Percentiles rank a stretch among this genome's conserved stretches.
Conservation (phyloP, 2,888 invertebrate species). For the Pantelozetes paolii region DNA sequence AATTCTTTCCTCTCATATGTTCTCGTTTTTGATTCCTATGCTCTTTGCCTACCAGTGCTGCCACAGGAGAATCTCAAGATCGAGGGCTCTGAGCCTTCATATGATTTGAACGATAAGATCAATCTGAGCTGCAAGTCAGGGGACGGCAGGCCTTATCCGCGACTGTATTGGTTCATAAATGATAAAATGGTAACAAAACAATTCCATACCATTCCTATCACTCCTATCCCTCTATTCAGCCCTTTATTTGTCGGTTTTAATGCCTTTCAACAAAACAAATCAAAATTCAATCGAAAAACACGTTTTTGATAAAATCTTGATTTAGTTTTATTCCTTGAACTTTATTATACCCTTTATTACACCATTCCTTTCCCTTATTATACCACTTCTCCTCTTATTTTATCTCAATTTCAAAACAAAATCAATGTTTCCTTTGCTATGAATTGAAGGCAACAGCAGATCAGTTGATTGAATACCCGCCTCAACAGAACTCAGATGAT, state of each 20-base stretch:
- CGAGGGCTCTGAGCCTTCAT: constrained; percentile 38
- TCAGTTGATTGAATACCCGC: constrained; percentile 30
- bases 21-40: neutral
- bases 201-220: too few species aligned
- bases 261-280: neutral
- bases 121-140: constrained; percentile 44
- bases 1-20: neutral
- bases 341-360: too few species aligned
- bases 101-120: constrained; percentile 41
- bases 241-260: neutral
- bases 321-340: neutral
- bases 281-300: constrained; percentile 18
- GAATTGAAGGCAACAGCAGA: constrained; percentile 13
- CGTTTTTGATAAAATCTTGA: neutral
- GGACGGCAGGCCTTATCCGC: constrained; percentile 39
- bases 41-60: constrained; percentile 33
- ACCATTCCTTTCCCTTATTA: constrained; percentile 1
- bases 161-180: constrained; percentile 43
- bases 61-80: constrained; percentile 41
- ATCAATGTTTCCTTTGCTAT: too few species aligned
- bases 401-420: too few species aligned
- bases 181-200: neutral
- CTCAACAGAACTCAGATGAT: constrained; percentile 29
- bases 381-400: too few species aligned
- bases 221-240: neutral